These are phyloP conservation scores for Sylvietta virens DNA, from an alignment of 2,113 vertebrate genomes.

Conservation along the genomic window DNA sequence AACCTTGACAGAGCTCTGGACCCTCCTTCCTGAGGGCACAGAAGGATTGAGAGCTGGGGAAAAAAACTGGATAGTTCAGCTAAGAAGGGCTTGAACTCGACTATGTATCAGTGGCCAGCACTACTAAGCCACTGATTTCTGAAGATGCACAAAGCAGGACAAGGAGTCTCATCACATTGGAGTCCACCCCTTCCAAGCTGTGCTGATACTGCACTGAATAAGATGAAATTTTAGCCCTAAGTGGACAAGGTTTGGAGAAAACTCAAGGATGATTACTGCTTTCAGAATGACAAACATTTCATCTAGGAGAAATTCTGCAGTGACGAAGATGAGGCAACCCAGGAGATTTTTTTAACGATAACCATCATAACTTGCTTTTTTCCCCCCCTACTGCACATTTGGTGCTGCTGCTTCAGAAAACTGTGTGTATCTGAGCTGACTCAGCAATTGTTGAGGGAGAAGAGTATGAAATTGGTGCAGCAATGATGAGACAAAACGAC, in stretches of 20 bases:
- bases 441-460: background rate
- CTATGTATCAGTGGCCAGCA: accelerated
- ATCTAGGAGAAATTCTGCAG: background rate
- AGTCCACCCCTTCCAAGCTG: background rate
- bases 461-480: background rate
- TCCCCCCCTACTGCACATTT: accelerated
- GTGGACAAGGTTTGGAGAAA: background rate
- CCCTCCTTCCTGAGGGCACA: background rate
- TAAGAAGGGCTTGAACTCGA: background rate
- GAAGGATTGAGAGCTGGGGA: background rate
- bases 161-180: background rate
- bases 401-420: background rate
- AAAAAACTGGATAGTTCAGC: background rate
- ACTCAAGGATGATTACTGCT: background rate
- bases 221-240: background rate
- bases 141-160: background rate
- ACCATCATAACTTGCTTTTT: background rate
- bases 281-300: background rate
- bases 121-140: background rate
- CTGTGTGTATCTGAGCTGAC: background rate
- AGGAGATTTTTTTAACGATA: background rate
- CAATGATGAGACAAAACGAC: background rate
- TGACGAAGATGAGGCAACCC: background rate
- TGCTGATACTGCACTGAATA: background rate
- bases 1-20: accelerated